A percentile compares a stretch with the other conserved stretches of the same genome.
Conservation (phyloP, 1,140 invertebrate species). For the Conus betulinus region DNA sequence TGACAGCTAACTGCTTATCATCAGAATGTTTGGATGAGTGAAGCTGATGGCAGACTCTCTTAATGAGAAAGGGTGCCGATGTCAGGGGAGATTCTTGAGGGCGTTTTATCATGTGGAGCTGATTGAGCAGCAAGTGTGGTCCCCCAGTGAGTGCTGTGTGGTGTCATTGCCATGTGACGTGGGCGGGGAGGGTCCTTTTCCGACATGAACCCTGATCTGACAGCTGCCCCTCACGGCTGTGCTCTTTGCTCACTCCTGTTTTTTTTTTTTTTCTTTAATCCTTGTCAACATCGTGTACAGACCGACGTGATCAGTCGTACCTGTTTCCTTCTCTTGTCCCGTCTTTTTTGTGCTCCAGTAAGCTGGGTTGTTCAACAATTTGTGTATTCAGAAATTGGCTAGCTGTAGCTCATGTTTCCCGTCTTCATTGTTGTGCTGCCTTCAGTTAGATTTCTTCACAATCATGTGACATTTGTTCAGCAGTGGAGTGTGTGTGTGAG, state of each 20-base stretch:
- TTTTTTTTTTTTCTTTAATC: not conserved
- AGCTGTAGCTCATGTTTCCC: not conserved
- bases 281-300: not conserved
- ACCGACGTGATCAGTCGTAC: not conserved
- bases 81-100: not conserved
- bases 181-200: not conserved
- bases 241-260: not conserved
- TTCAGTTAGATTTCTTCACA: not conserved
- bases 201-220: not conserved
- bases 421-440: conserved; percentile 2
- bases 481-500: not conserved
- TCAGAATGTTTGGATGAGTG: not conserved
- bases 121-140: too few species aligned
- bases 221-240: not conserved
- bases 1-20: not conserved
- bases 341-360: not conserved
- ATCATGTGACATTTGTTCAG: not conserved
- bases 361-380: conserved; percentile 3
- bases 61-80: too few species aligned
- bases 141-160: too few species aligned
- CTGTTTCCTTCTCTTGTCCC: not conserved
- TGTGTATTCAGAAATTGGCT: conserved; percentile 22
- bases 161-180: too few species aligned
- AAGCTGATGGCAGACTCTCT: not conserved
- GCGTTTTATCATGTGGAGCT: too few species aligned